Evolutionary conservation across 2,888 invertebrate species (phyloP), one percentile per base, ranked within the genome.

Genomic region (Operophtera brumata): DNA sequence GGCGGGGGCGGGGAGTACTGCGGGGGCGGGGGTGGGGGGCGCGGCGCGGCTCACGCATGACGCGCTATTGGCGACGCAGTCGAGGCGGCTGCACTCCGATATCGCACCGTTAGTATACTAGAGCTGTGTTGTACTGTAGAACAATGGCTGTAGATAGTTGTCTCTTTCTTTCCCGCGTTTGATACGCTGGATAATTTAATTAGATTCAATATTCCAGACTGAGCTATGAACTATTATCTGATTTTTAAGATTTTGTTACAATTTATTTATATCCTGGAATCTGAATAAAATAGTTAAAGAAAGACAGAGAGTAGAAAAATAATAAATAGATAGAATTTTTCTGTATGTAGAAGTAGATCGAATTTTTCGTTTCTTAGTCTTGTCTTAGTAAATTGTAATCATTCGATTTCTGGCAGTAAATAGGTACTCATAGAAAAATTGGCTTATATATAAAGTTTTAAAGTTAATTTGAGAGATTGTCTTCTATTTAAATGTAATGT

Each of bases 61-160:
- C 87, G 92, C 94, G 74, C 91, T 96, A 64, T 92, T 96, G 72
- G 94, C 94, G 75, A 96, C 96, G 59, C 95, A 96, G 86, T 92
- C 93, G 77, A 92, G 94, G 69, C 91, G 95, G 59, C 94, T 89
- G 70, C 89, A 84, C 71, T 94, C 71, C 92, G 94, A 95, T 79
- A 76, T 70, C 60, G 85, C 87, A 37, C 86, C 88, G 89, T 88
- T 65, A 80, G 86, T 85, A 69, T n/a, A 44, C 32, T 20, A n/a
- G 14, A n/a, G 10, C 9, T 44, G 32, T 14, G 7, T n/a, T 48
- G 12, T 13, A 36, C 26, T 32, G 39, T 13, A 35, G 5, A 30
- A 12, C 25, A 10, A 30, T 30, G 9, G 9, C 30, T 30, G 7
- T 9, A 30, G 30, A 7, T 20, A 20, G 2, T 3, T 30, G 2